phyloP scores from a whole-genome alignment of 1,140 invertebrate species.

The Monochamus saltuarius region DNA sequence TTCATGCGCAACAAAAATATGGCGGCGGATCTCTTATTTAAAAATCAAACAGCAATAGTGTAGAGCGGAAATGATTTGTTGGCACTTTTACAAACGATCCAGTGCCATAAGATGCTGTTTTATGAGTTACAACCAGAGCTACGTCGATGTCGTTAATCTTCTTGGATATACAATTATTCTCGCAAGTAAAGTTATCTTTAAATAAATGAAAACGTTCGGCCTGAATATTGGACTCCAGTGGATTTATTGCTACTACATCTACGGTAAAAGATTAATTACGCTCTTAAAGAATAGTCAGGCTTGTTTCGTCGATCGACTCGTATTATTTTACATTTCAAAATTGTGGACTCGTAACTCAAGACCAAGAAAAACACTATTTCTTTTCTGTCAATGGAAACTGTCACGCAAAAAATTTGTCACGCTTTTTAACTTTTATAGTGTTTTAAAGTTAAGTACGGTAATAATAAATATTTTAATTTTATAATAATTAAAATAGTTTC shows the following conservation, averaged over 20 bases:
- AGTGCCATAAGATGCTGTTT: not conserved
- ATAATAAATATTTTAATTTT: no score
- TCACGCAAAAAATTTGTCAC: no score
- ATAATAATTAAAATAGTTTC: no score
- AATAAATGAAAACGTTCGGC: slow-evolving; percentile 3
- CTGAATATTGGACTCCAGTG: not conserved
- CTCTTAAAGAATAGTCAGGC: slow-evolving; percentile 13
- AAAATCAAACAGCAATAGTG: no score
- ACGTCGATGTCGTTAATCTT: slow-evolving; percentile 6
- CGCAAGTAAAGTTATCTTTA: slow-evolving; percentile 12
- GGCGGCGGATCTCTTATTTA: no score
- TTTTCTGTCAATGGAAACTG: no score
- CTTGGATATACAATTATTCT: slow-evolving; percentile 5
- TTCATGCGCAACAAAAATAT: not conserved
- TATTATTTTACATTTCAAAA: slow-evolving; percentile 17
- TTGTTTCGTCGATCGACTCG: slow-evolving; percentile 13
- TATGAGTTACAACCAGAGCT: slow-evolving; percentile 6
- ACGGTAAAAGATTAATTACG: slow-evolving; percentile 14
- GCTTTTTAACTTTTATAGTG: no score
- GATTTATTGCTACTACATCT: slow-evolving; percentile 4
- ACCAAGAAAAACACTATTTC: not conserved
- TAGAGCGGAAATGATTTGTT: slow-evolving; percentile 6
- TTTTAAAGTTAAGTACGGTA: no score
- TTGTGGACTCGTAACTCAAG: slow-evolving; percentile 6
- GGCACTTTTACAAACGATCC: slow-evolving; percentile 4